Base-by-base conservation (phyloP, 2,797 vertebrate species). In the Dipus sagitta region DNA sequence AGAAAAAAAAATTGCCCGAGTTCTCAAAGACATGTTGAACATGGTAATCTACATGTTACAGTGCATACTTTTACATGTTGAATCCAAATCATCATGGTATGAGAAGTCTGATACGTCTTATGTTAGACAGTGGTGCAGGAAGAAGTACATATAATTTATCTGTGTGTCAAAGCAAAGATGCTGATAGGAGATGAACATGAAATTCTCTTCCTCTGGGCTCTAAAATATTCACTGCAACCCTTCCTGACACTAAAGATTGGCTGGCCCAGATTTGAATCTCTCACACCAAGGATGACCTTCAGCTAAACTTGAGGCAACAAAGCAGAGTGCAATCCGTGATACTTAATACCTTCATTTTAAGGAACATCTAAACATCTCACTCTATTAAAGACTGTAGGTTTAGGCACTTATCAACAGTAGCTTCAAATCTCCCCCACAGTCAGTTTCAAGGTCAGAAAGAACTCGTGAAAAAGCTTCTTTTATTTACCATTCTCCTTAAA, bases 361-460 rank as follows among this genome's bases (percentile, higher is more conserved):
- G 76, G 74, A 62, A 72, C 60, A 30, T 17, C 75, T 9, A 54
- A 67, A 70, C 18, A 47, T 21, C 58, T 86, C 5, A 58, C 21
- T 47, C 1, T 67, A 24, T 82, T 82, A 64, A 92, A 82, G 21
- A 54, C 7, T 47, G 24, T 60, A 62, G 34, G 62, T 81, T 92
- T 52, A 75, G 77, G 17, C 17, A 68, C 26, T 89, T 91, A 82
- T n/a, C 34, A 78, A 38, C 30, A 15, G 17, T 42, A 52, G 10
- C 42, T 79, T 15, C 24, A 47, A 54, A 1, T 84, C 47, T 84
- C 75, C 71, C 90, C 87, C 91, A 68, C 30, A 83, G 83, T 75
- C 34, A 6, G 75, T 78, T 58, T 96, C 95, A 93, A 96, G 94
- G 96, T 95, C 92, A 95, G 60, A 79, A 79, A 93, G 89, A 74